Conservation (phyloP, 1,140 invertebrate species). For the Drosophila quadrilineata region DNA sequence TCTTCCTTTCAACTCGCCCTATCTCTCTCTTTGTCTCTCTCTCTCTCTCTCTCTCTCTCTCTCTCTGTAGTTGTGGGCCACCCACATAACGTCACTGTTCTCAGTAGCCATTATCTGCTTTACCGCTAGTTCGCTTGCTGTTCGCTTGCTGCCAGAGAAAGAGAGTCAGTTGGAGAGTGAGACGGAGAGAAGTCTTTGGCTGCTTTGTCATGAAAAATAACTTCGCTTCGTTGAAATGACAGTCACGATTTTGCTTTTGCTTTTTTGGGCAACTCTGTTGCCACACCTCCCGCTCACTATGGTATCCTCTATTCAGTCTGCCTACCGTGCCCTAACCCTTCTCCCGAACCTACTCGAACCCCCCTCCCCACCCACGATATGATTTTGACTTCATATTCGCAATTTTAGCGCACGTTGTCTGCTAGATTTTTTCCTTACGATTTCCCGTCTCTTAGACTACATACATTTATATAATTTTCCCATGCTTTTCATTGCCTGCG, state of each 20-base stretch:
- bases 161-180: not conserved
- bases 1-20: not conserved
- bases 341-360: not conserved
- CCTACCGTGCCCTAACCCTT: not conserved
- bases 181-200: conserved; percentile 40
- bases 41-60: not conserved
- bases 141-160: not conserved
- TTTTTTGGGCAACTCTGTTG: conserved; percentile 38
- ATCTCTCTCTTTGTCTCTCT: not conserved
- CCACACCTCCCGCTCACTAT: conserved; percentile 14
- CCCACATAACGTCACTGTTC: conserved; percentile 5
- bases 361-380: not conserved
- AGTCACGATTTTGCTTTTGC: conserved; percentile 68
- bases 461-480: conserved; percentile 49
- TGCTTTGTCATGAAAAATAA: conserved; percentile 79
- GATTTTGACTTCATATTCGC: conserved; percentile 16
- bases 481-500: not conserved
- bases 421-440: conserved; percentile 14
- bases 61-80: too few relatives aligned
- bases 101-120: conserved; percentile 37
- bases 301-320: not conserved
- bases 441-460: conserved; percentile 19
- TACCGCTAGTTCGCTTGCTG: conserved; percentile 18
- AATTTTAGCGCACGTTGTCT: conserved; percentile 33
- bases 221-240: conserved; percentile 78